These are phyloP conservation scores for Amphipoea lucens DNA, from an alignment of 2,888 invertebrate genomes.

Conservation along the genomic window DNA sequence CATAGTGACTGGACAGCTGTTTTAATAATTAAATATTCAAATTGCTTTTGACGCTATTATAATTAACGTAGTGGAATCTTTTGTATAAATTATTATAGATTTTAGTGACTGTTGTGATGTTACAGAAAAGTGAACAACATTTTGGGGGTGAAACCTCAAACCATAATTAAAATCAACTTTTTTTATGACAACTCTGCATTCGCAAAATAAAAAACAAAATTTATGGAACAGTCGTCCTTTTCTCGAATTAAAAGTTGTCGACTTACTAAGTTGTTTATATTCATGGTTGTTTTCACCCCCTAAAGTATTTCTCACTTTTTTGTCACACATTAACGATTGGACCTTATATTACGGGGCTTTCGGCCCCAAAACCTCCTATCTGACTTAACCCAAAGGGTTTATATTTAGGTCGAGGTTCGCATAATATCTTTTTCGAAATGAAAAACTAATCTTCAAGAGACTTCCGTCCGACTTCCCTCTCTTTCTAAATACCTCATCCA, in stretches of 20 bases:
- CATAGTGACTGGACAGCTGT: constrained; percentile 19
- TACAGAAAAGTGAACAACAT: neutral
- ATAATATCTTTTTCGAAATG: constrained; percentile 30
- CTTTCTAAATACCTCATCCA: constrained; percentile 12
- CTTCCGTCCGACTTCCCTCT: constrained; percentile 4
- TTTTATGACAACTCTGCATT: neutral
- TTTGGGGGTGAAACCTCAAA: neutral
- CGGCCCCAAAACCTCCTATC: neutral
- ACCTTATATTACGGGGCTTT: neutral
- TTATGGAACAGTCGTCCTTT: neutral
- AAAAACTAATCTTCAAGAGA: constrained; percentile 8
- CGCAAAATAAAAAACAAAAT: neutral
- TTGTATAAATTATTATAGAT: constrained; percentile 20
- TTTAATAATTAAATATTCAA: constrained; percentile 31
- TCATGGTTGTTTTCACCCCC: neutral
- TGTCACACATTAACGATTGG: neutral
- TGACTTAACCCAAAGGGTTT: constrained; percentile 10
- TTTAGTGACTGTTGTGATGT: constrained; percentile 5
- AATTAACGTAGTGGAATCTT: constrained; percentile 26
- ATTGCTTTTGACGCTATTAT: constrained; percentile 18
- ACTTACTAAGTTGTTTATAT: neutral
- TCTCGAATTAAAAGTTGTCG: neutral
- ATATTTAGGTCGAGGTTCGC: neutral
- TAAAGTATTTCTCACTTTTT: neutral
- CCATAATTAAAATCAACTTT: neutral